phyloP scores from a whole-genome alignment of 2,113 vertebrate genomes.

The Odocoileus hemionus region DNA sequence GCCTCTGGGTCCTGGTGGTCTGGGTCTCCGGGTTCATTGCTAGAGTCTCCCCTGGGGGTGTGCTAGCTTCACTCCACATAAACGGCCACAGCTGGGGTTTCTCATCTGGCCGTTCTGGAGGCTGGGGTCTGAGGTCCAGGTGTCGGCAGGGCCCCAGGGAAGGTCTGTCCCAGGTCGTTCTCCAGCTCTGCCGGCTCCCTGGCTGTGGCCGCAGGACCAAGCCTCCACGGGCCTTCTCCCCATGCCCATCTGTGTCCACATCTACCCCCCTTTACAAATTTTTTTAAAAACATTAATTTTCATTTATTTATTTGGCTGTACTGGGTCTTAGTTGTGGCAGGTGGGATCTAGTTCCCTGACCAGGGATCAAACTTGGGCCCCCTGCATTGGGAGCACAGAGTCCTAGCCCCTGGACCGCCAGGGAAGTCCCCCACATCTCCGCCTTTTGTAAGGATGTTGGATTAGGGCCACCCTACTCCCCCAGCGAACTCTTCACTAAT shows the following conservation, averaged over 20 bases:
- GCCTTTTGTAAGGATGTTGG: fast-evolving
- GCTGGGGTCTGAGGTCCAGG: background rate
- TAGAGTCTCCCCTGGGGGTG: fast-evolving
- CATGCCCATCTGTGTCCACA: fast-evolving
- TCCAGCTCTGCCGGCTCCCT: fast-evolving
- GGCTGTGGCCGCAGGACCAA: fast-evolving
- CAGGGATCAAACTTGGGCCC: fast-evolving
- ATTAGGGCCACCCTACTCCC: fast-evolving
- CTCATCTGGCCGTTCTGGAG: fast-evolving
- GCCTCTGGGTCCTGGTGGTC: background rate
- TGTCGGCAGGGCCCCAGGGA: no score
- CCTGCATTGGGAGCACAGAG: background rate
- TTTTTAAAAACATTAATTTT: background rate
- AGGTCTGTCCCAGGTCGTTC: fast-evolving
- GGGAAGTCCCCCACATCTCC: background rate
- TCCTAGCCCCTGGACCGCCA: background rate
- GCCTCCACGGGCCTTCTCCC: fast-evolving
- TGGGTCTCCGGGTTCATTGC: fast-evolving
- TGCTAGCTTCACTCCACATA: background rate
- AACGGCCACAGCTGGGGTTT: fast-evolving
- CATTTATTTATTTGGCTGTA: background rate
- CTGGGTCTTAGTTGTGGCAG: background rate
- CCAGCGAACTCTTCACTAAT: fast-evolving
- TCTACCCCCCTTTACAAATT: background rate
- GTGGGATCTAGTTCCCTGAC: background rate